Base-by-base conservation (phyloP, 53 echinoderm and acorn worm species). In the Holothuria leucospilota region DNA sequence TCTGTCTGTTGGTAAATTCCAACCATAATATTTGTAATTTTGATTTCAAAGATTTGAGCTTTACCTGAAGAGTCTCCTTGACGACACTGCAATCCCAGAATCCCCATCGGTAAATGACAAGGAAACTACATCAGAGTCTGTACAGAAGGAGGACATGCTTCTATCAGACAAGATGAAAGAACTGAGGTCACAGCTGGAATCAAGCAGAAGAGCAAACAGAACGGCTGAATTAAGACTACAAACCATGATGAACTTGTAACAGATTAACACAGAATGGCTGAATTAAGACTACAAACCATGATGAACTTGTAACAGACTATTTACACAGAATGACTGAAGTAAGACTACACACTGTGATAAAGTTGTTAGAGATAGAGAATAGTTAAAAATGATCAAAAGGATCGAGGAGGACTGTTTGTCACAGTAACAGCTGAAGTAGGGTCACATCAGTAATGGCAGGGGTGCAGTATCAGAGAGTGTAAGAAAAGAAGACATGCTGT, bases 11-110 rank as follows among this genome's bases (percentile, higher is more conserved):
- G n/a, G 34, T 2, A 68, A 68, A 6, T 14, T 28, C 23, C 0
- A 24, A 4, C 7, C 11, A 4, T 68, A 14, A 20, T 24, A 20
- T 25, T 34, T 68, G 4, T 14, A 14, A 14, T 68, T 68, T 68
- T 15, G 3, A 28, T 29, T 29, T 29, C 1, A 30, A 12, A 72
- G 72, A 39, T 72, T 72, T 46, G 72, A 72, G 18, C 21, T 21
- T 21, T 72, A 72, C 46, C 72, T 72, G 5, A 72, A 46, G 72
- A 39, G 41, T n/a, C 40, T 39, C 20, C 72, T 72, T 23, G 38
- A 72, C 20, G 42, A 72, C 29, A n/a, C 72, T 5, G 34, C 72
- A 30, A 7, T 39, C 4, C 20, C 40, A 39, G 7, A 12, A 38
- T 20, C 72, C 2, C 42, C 49, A n/a, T 39, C 72, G 9, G 38